These are phyloP conservation scores for Actinemys pallida DNA, from an alignment of 2,113 vertebrate genomes.

Conservation along the genomic window DNA sequence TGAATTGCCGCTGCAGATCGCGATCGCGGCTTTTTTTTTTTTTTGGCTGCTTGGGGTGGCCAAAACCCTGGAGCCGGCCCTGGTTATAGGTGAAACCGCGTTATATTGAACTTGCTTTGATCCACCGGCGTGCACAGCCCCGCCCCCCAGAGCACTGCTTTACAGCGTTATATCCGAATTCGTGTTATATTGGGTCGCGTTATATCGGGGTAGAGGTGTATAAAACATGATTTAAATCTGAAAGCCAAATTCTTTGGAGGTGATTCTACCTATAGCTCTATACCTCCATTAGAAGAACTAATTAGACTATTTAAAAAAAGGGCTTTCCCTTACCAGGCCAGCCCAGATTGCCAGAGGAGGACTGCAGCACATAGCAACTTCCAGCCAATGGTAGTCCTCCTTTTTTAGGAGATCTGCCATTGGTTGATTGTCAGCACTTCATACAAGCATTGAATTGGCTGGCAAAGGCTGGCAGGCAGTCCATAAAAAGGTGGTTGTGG, in stretches of 20 bases:
- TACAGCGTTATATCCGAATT: too few relatives aligned
- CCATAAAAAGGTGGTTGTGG: background rate
- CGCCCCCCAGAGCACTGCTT: too few relatives aligned
- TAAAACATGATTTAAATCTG: background rate
- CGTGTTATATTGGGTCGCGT: too few relatives aligned
- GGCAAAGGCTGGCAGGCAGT: background rate
- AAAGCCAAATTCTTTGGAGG: background rate
- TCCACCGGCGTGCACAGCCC: too few relatives aligned
- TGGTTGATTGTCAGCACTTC: background rate
- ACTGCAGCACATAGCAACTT: conserved; percentile 16
- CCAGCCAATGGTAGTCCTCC: background rate
- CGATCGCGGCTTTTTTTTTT: too few relatives aligned
- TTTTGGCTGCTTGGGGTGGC: too few relatives aligned
- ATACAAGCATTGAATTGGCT: background rate
- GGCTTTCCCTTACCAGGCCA: background rate
- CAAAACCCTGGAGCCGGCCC: too few relatives aligned
- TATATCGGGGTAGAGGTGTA: background rate
- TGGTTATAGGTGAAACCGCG: too few relatives aligned
- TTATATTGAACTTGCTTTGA: too few relatives aligned
- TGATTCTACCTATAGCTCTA: background rate
- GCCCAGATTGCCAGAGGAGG: conserved; percentile 28
- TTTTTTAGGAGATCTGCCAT: background rate
- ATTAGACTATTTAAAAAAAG: conserved; percentile 25
- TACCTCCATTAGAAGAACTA: background rate
- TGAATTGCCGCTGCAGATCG: too few relatives aligned